Evolutionary conservation across 2,797 vertebrate species (phyloP).

Genomic region (Macroramphosus scolopax): DNA sequence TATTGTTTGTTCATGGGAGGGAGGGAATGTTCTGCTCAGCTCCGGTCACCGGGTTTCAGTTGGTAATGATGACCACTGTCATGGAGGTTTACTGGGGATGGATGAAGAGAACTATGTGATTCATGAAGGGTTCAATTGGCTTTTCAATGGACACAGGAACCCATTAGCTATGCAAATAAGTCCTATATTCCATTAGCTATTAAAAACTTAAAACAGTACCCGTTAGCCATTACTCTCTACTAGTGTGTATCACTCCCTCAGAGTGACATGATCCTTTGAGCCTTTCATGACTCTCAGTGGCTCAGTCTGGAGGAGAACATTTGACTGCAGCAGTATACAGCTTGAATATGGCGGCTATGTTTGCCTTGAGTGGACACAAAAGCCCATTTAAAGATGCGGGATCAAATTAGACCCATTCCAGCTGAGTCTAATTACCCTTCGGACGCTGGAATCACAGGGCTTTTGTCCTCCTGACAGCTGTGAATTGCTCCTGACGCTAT

Average conservation of each 20-base stretch:
- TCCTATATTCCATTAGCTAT: conserved; percentile 67
- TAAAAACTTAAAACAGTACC: conserved; percentile 66
- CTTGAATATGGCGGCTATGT: conserved; percentile 38
- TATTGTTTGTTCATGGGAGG: no score
- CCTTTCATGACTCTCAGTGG: conserved; percentile 40
- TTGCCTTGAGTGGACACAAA: conserved; percentile 27
- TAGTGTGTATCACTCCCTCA: no score
- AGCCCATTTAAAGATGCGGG: conserved; percentile 10
- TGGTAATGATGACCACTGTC: no score
- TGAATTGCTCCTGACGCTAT: conserved; percentile 28
- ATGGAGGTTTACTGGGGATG: no score
- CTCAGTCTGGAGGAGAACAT: conserved; percentile 28
- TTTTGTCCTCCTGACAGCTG: conserved; percentile 35
- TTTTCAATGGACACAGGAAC: background rate
- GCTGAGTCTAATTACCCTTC: conserved; percentile 10
- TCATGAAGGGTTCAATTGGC: no score
- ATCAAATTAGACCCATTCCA: conserved; percentile 16
- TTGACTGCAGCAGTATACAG: conserved; percentile 17
- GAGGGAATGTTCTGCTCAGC: no score
- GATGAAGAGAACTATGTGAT: no score
- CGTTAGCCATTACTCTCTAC: conserved; percentile 45
- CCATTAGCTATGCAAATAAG: conserved; percentile 66
- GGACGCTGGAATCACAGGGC: conserved; percentile 3
- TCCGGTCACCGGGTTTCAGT: no score
- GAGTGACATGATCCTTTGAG: conserved; percentile 47